A percentile compares a stretch with the other conserved stretches of the same genome.
These are phyloP conservation scores for Chalcis sispes DNA, from an alignment of 2,888 invertebrate genomes.

Conservation along the genomic window DNA sequence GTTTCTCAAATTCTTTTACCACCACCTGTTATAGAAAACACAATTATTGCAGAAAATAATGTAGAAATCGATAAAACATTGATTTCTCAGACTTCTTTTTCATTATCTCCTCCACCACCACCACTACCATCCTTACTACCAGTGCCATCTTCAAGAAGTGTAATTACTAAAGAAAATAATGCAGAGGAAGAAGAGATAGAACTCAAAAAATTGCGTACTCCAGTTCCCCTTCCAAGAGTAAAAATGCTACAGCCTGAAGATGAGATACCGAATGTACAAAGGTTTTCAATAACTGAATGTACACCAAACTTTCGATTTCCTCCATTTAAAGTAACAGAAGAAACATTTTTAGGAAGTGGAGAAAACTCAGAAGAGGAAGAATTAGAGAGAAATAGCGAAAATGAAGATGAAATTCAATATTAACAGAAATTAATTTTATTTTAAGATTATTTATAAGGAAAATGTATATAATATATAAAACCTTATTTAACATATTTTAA, in stretches of 20 bases:
- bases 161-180: slow-evolving; percentile 9
- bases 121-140: slow-evolving; percentile 40
- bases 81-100: background rate
- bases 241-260: slow-evolving; percentile 53
- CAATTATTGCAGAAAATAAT: slow-evolving; percentile 21
- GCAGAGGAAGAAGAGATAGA: slow-evolving; percentile 2
- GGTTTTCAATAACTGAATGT: slow-evolving; percentile 59
- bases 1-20: background rate
- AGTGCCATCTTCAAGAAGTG: slow-evolving; percentile 11
- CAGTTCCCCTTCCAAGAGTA: slow-evolving; percentile 52
- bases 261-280: slow-evolving; percentile 47
- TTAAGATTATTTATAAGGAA: background rate
- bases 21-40: background rate
- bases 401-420: slow-evolving; percentile 51
- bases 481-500: background rate
- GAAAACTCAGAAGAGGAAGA: slow-evolving; percentile 72
- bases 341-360: slow-evolving; percentile 71
- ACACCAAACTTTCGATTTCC: slow-evolving; percentile 58
- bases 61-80: background rate
- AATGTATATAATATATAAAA: slow-evolving; percentile 26
- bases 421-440: slow-evolving; percentile 25
- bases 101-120: slow-evolving; percentile 19
- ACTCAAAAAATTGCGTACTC: slow-evolving; percentile 31
- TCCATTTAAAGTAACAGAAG: slow-evolving; percentile 66
- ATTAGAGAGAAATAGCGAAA: slow-evolving; percentile 53